These are phyloP conservation scores for Syngnathus typhle DNA, from an alignment of 2,113 vertebrate genomes.

Conservation along the genomic window DNA sequence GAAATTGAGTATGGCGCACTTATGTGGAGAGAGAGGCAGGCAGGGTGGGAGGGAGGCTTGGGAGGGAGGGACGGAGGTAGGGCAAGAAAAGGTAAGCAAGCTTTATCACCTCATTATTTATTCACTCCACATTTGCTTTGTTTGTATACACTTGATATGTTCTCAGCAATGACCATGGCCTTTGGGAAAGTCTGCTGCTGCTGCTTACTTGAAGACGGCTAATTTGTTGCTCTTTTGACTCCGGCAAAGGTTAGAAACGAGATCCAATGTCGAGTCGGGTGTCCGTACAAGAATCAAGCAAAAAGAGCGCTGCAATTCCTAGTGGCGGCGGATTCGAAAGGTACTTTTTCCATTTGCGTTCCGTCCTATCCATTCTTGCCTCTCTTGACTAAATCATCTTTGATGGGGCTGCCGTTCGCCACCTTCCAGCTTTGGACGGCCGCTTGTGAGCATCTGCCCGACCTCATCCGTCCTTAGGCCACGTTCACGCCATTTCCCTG, in stretches of 20 bases:
- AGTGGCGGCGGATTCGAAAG: too few relatives aligned
- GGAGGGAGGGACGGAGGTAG: slow-evolving; percentile 36
- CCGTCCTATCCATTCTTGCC: too few relatives aligned
- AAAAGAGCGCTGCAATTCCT: too few relatives aligned
- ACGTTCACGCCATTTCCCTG: too few relatives aligned
- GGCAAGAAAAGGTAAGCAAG: slow-evolving; percentile 57
- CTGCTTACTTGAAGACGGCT: too few relatives aligned
- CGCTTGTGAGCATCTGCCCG: too few relatives aligned
- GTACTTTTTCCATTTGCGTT: too few relatives aligned
- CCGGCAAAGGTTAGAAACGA: background rate
- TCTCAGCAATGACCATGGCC: background rate
- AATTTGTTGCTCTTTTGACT: background rate
- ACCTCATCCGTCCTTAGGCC: too few relatives aligned
- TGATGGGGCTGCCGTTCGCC: too few relatives aligned
- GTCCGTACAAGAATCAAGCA: too few relatives aligned
- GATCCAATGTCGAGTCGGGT: background rate
- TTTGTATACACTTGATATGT: background rate
- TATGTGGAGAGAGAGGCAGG: slow-evolving; percentile 49
- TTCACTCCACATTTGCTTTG: slow-evolving; percentile 52
- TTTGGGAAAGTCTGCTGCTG: background rate
- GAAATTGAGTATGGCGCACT: slow-evolving; percentile 81
- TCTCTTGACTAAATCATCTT: too few relatives aligned
- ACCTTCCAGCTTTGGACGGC: too few relatives aligned
- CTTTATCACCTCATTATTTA: slow-evolving; percentile 67
- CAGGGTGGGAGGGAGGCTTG: background rate